Percentiles rank a stretch among this genome's conserved stretches.
Evolutionary conservation across 2,888 invertebrate genomes (phyloP).

Genomic region (Deilephila porcellus): DNA sequence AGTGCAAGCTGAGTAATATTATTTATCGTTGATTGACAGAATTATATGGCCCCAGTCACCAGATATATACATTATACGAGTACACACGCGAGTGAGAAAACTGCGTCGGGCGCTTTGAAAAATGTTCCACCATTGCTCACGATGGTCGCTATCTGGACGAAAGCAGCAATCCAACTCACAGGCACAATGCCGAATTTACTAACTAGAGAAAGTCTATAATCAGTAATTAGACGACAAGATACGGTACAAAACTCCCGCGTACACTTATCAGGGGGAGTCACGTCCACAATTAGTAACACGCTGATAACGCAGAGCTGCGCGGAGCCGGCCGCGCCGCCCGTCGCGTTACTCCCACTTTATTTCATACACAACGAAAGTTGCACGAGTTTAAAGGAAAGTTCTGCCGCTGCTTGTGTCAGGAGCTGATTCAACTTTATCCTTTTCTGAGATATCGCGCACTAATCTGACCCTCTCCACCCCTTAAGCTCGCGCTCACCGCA

Average conservation of each 20-base stretch:
- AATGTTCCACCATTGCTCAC: too few relatives aligned
- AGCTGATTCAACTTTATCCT: conserved; percentile 18
- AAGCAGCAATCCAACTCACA: too few relatives aligned
- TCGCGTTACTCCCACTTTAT: neutral
- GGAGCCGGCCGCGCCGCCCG: neutral
- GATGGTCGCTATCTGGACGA: too few relatives aligned
- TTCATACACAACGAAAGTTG: conserved; percentile 15
- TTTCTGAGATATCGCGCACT: neutral
- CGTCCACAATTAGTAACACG: neutral
- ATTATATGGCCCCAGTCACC: too few relatives aligned
- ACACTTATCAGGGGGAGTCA: neutral
- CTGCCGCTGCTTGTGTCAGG: conserved; percentile 5
- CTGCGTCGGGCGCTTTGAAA: too few relatives aligned
- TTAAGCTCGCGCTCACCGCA: neutral
- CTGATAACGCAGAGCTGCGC: neutral
- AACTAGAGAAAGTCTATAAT: neutral
- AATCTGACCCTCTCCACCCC: neutral
- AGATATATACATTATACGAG: too few relatives aligned
- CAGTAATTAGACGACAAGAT: neutral
- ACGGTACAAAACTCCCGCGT: neutral
- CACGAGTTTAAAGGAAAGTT: neutral
- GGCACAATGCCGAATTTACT: too few relatives aligned
- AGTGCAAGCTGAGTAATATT: too few relatives aligned
- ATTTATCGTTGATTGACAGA: too few relatives aligned
- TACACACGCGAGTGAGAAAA: too few relatives aligned